A percentile compares a stretch with the other conserved stretches of the same genome.
Conservation (phyloP, 1,140 invertebrate species). For the Dufourea novaeangliae region DNA sequence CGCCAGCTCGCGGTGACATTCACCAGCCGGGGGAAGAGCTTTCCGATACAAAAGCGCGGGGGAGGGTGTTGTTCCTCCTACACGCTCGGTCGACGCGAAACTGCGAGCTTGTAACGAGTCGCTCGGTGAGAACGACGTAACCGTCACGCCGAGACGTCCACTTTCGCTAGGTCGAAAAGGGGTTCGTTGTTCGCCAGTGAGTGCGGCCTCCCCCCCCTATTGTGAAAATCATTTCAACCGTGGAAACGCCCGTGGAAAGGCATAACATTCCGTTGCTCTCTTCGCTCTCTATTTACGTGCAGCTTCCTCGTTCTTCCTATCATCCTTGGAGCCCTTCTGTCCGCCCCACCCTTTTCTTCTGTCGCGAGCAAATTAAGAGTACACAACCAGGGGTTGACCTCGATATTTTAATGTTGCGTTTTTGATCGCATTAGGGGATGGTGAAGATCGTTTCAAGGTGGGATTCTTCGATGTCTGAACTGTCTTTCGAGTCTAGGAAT, state of each 20-base stretch:
- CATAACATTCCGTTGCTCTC: constrained; percentile 25
- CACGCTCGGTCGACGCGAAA: not conserved
- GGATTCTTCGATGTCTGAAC: too few species aligned
- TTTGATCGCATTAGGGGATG: too few species aligned
- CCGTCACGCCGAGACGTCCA: constrained; percentile 32
- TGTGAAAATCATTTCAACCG: constrained; percentile 47
- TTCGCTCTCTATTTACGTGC: constrained; percentile 20
- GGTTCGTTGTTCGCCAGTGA: constrained; percentile 35
- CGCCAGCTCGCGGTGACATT: not conserved
- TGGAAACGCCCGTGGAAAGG: constrained; percentile 26
- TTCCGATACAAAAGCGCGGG: constrained; percentile 39
- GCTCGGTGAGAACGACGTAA: constrained; percentile 13
- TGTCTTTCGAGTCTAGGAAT: too few species aligned
- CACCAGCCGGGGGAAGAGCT: constrained; percentile 10
- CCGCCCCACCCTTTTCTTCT: not conserved
- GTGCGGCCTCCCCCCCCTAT: constrained; percentile 1
- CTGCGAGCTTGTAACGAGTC: constrained; percentile 19
- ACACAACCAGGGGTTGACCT: too few species aligned
- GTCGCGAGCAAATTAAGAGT: too few species aligned
- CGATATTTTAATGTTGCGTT: too few species aligned
- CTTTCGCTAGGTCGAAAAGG: constrained; percentile 6
- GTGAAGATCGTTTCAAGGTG: too few species aligned
- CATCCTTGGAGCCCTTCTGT: not conserved
- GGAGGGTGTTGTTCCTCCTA: too few species aligned
- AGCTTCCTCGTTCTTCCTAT: not conserved